Evolutionary conservation across 2,797 vertebrate genomes (phyloP).

Genomic region (Hyperoplus immaculatus): DNA sequence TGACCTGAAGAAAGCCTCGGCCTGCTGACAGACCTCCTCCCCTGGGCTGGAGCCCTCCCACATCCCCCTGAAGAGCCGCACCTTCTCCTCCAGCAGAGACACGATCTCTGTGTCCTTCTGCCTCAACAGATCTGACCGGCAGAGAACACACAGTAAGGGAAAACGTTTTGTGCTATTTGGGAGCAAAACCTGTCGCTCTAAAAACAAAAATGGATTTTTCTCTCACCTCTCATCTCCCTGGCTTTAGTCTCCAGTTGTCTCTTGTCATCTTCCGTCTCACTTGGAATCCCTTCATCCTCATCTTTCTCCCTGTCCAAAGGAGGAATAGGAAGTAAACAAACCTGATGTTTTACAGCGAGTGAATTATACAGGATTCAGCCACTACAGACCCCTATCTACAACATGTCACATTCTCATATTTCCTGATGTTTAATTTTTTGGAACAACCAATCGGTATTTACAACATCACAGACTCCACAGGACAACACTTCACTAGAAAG

Average conservation of each 20-base stretch:
- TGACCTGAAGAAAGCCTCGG: constrained; percentile 90
- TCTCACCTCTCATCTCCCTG: constrained; percentile 93
- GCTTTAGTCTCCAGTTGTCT: constrained; percentile 91
- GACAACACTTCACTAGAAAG: neutral
- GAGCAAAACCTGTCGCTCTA: neutral
- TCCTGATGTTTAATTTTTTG: no score
- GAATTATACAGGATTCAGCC: neutral
- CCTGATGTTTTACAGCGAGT: neutral
- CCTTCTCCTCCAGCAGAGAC: constrained; percentile 93
- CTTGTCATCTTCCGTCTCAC: constrained; percentile 96
- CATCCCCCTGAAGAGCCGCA: constrained; percentile 93
- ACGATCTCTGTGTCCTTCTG: constrained; percentile 95
- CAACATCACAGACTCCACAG: neutral
- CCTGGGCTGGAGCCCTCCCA: constrained; percentile 82
- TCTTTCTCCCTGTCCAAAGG: constrained; percentile 90
- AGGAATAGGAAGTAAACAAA: neutral
- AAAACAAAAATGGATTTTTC: neutral
- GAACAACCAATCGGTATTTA: neutral
- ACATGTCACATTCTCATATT: neutral
- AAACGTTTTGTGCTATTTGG: constrained; percentile 8
- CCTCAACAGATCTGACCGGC: constrained; percentile 90
- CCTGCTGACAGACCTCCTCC: constrained; percentile 67
- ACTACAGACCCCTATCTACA: neutral
- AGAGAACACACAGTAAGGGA: neutral
- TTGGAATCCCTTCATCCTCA: constrained; percentile 97